Evolutionary conservation across 1,140 invertebrate genomes (phyloP).

Genomic region (Solen grandis): DNA sequence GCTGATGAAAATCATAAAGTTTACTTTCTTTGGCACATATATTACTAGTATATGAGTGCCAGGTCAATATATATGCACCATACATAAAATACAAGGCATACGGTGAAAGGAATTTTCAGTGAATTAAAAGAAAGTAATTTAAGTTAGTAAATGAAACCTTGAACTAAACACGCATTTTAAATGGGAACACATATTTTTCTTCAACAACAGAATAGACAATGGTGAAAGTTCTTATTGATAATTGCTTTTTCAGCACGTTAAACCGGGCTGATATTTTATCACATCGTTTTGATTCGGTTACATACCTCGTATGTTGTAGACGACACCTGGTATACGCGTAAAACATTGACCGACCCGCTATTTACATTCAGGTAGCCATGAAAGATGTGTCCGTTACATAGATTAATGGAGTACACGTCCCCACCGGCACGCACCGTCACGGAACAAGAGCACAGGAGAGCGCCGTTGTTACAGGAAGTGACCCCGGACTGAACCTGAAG

Average conservation of each 20-base stretch:
- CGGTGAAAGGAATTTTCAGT: too few relatives aligned
- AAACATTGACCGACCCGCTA: background rate
- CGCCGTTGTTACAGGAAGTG: background rate
- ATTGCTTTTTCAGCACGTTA: background rate
- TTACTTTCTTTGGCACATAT: too few relatives aligned
- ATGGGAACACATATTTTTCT: too few relatives aligned
- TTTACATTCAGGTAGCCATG: background rate
- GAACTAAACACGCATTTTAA: too few relatives aligned
- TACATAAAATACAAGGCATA: too few relatives aligned
- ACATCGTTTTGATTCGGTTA: too few relatives aligned
- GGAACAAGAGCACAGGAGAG: conserved; percentile 21
- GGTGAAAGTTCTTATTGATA: background rate
- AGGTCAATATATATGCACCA: too few relatives aligned
- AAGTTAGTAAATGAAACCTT: too few relatives aligned
- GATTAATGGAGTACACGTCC: conserved; percentile 41
- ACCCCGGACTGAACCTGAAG: background rate
- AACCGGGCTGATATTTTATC: too few relatives aligned
- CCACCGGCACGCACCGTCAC: conserved; percentile 39
- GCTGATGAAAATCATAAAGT: too few relatives aligned
- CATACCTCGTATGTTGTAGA: background rate
- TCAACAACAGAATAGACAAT: background rate
- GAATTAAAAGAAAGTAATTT: too few relatives aligned
- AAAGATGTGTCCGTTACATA: conserved; percentile 20
- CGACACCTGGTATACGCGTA: conserved; percentile 10
- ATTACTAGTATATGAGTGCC: too few relatives aligned